Conservation (phyloP, 1,140 invertebrate species). For the Aricia agestis region DNA sequence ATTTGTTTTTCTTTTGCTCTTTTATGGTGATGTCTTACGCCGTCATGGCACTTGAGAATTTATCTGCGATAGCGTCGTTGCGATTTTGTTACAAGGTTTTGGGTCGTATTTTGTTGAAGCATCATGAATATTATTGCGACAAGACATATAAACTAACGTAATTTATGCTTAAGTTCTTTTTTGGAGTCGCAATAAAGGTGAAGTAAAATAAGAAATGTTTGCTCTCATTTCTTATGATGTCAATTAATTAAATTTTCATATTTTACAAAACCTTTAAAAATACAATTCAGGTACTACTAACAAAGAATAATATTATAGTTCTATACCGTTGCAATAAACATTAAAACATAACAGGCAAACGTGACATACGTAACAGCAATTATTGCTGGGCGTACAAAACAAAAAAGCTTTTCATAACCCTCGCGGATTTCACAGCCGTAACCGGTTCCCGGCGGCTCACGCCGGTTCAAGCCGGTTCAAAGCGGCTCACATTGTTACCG, state of each 20-base stretch:
- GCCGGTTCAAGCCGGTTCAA: constrained; percentile 1
- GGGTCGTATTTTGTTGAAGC: too few relatives aligned
- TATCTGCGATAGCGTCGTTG: not conserved
- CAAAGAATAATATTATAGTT: not conserved
- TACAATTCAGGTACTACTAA: not conserved
- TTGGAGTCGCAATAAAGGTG: too few relatives aligned
- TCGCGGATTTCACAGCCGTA: constrained; percentile 55
- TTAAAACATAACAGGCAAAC: constrained; percentile 25
- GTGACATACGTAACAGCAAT: constrained; percentile 41
- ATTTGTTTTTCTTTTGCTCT: constrained; percentile 10
- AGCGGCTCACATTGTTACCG: constrained; percentile 45
- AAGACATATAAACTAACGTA: too few relatives aligned
- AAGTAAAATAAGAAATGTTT: too few relatives aligned
- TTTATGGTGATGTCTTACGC: not conserved
- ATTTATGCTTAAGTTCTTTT: too few relatives aligned
- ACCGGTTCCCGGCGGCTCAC: constrained; percentile 33
- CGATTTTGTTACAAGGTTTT: not conserved
- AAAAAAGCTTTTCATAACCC: constrained; percentile 47
- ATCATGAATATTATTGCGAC: too few relatives aligned
- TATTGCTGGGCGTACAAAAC: constrained; percentile 44
- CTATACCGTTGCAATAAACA: not conserved
- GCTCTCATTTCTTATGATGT: too few relatives aligned
- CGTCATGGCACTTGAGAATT: not conserved
- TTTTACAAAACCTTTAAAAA: too few relatives aligned
- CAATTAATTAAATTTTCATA: too few relatives aligned